These are phyloP conservation scores for Alosa alosa DNA, from an alignment of 2,113 vertebrate species.

Conservation along the genomic window DNA sequence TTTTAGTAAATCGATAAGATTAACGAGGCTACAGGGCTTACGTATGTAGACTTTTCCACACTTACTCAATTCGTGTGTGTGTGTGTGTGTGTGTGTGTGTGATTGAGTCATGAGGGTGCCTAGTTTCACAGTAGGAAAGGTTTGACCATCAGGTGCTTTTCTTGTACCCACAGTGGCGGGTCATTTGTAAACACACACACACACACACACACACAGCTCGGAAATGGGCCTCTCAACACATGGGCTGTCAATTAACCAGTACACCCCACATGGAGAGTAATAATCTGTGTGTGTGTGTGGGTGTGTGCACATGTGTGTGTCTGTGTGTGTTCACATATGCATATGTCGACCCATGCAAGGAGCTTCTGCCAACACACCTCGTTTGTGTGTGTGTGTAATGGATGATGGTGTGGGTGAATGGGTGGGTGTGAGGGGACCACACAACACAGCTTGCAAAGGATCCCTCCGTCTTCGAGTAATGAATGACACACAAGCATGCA, in stretches of 20 bases:
- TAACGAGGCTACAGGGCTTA: not conserved
- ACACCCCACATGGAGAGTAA: not conserved
- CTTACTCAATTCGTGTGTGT: not conserved
- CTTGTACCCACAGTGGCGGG: not conserved
- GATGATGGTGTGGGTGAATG: not conserved
- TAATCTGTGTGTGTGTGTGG: not conserved
- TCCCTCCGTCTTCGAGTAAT: conserved; percentile 22
- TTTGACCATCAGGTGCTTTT: conserved; percentile 4
- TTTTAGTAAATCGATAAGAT: not conserved
- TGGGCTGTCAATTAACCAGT: not conserved
- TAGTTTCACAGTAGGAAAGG: not conserved
- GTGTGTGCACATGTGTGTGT: not conserved
- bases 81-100: not conserved
- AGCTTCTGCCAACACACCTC: not conserved
- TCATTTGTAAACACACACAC: not conserved
- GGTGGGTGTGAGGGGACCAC: conserved; percentile 63
- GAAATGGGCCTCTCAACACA: not conserved
- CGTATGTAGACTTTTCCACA: not conserved
- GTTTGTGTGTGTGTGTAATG: not conserved
- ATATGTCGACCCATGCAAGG: not conserved
- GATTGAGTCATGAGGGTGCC: not conserved
- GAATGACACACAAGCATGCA: conserved; percentile 40
- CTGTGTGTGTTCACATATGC: not conserved
- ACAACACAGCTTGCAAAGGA: conserved; percentile 48
- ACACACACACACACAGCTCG: not conserved